Percentiles rank a stretch among this genome's conserved stretches.
These are phyloP conservation scores for Bambusicola thoracicus DNA, from an alignment of 2,113 vertebrate species.

Conservation along the genomic window DNA sequence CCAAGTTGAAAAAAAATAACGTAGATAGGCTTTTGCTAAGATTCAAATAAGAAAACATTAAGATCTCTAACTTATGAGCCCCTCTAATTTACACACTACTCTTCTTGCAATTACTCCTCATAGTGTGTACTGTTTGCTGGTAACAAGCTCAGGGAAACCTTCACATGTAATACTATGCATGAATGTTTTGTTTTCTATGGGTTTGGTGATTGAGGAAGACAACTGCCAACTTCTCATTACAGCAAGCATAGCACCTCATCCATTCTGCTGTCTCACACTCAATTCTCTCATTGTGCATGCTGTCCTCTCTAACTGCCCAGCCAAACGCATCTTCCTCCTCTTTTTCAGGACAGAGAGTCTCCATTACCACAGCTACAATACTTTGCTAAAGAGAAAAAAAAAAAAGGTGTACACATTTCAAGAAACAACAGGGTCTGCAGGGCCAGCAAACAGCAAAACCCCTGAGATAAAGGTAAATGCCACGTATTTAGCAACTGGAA, in stretches of 20 bases:
- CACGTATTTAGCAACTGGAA: background rate
- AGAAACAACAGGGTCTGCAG: background rate
- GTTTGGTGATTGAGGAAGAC: background rate
- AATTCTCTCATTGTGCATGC: too few species aligned
- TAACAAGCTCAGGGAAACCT: background rate
- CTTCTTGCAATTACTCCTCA: background rate
- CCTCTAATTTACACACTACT: background rate
- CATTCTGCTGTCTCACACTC: background rate
- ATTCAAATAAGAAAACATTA: background rate
- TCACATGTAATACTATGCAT: background rate
- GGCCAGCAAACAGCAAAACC: background rate
- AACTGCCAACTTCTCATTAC: background rate
- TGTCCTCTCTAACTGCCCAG: background rate
- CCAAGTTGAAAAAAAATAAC: fast-evolving
- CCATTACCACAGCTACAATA: background rate
- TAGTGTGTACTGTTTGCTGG: fast-evolving
- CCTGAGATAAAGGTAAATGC: fast-evolving
- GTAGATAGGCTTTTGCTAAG: background rate
- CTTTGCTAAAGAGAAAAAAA: fast-evolving
- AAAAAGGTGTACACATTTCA: background rate
- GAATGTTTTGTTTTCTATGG: fast-evolving
- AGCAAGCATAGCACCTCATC: fast-evolving
- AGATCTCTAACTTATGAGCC: background rate
- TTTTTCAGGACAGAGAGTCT: background rate
- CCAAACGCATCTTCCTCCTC: fast-evolving